These are phyloP conservation scores for Pangasius djambal DNA, from an alignment of 2,797 vertebrate genomes.

Conservation along the genomic window DNA sequence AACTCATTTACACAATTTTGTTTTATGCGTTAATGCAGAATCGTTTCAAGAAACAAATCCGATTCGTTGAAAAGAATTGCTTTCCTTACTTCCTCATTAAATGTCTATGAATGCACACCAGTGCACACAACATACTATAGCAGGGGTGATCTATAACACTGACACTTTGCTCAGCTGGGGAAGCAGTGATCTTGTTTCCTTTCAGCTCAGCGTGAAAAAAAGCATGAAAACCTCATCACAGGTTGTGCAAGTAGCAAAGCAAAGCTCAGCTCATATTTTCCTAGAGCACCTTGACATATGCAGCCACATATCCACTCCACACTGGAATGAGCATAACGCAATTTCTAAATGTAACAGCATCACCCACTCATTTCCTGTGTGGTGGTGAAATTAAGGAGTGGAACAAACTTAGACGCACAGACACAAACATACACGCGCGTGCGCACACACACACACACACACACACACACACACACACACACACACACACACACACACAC, in stretches of 20 bases:
- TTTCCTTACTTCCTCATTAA: neutral
- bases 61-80: neutral
- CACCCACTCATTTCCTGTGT: slow-evolving; percentile 25
- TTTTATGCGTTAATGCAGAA: neutral
- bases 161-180: neutral
- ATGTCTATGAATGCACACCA: neutral
- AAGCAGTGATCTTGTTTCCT: neutral
- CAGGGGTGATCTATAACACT: neutral
- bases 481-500: neutral
- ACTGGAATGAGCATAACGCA: slow-evolving; percentile 17
- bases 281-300: neutral
- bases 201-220: neutral
- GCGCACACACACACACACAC: neutral
- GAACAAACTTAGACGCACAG: slow-evolving; percentile 1
- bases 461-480: neutral
- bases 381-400: slow-evolving; percentile 26
- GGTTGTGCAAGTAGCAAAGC: slow-evolving; percentile 19
- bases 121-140: neutral
- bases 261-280: neutral
- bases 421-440: neutral
- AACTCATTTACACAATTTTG: too few relatives aligned
- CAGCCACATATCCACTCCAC: slow-evolving; percentile 33
- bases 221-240: slow-evolving; percentile 6
- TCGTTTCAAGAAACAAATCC: neutral
- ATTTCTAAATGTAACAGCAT: slow-evolving; percentile 29